These are phyloP conservation scores for cattle (Bos taurus) DNA, from an alignment of 2,113 vertebrate species.

Conservation along the genomic window ARS-UCD2.0 NC_037344.1:35070501-35071000, in stretches of 20 bases:
- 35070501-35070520: not conserved
- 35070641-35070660: not conserved
- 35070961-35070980: not conserved
- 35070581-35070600: slow-evolving; percentile 1
- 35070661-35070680: slow-evolving; percentile 2
- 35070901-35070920: slow-evolving; percentile 2
- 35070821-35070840: not conserved
- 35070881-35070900: slow-evolving; percentile 33
- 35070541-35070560: not conserved
- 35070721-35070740: not conserved
- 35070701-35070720: not conserved
- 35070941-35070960: slow-evolving; percentile 13
- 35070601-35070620: not conserved
- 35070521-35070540: not conserved
- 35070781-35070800: not conserved
- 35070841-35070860: slow-evolving; percentile 32
- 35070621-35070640: not conserved
- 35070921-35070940: slow-evolving; percentile 50
- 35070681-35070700: not conserved
- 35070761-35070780: not conserved
- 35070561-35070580: not conserved
- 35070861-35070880: slow-evolving; percentile 16
- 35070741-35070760: slow-evolving; percentile 10
- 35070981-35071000: not conserved
- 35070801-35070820: not conserved